Evolutionary conservation across 2,888 invertebrate species (phyloP).

Genomic region (Caenorhabditis sulstoni): DNA sequence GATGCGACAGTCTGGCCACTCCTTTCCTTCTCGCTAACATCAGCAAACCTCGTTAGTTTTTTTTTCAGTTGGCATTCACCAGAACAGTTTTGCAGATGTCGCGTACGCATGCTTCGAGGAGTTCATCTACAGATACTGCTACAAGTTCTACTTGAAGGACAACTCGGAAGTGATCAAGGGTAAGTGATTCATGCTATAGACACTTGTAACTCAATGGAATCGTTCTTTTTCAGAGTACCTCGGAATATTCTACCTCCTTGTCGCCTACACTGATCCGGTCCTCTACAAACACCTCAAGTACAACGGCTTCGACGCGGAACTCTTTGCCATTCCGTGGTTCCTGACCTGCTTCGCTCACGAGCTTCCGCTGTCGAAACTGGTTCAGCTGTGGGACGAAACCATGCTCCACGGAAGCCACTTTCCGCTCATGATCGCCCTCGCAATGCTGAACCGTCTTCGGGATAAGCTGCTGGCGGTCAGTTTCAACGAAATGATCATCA

Average conservation of each 20-base stretch:
- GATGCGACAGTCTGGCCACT: slow-evolving; percentile 96
- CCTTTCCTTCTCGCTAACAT: slow-evolving; percentile 97
- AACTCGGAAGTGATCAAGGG: slow-evolving; percentile 94
- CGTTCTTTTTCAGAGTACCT: slow-evolving; percentile 87
- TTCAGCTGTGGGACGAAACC: slow-evolving; percentile 97
- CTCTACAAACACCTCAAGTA: slow-evolving; percentile 92
- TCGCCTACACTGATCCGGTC: slow-evolving; percentile 94
- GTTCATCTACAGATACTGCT: slow-evolving; percentile 95
- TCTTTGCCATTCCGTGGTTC: slow-evolving; percentile 97
- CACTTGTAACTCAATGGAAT: background rate
- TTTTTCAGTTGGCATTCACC: background rate
- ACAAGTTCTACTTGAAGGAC: slow-evolving; percentile 97
- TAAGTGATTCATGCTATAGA: slow-evolving; percentile 62
- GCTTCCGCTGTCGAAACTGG: slow-evolving; percentile 96
- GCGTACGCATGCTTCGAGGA: slow-evolving; percentile 95
- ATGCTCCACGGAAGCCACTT: slow-evolving; percentile 93
- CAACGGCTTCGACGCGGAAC: slow-evolving; percentile 94
- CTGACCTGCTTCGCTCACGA: slow-evolving; percentile 87
- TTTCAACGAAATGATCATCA: slow-evolving; percentile 97
- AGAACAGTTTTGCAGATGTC: slow-evolving; percentile 85
- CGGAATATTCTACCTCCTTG: slow-evolving; percentile 95
- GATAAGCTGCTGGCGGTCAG: slow-evolving; percentile 87
- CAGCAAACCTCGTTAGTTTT: slow-evolving; percentile 90
- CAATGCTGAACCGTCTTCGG: slow-evolving; percentile 59
- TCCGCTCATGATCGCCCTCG: slow-evolving; percentile 88